phyloP scores from a whole-genome alignment of 2,888 invertebrate genomes.

The Operophtera brumata region DNA sequence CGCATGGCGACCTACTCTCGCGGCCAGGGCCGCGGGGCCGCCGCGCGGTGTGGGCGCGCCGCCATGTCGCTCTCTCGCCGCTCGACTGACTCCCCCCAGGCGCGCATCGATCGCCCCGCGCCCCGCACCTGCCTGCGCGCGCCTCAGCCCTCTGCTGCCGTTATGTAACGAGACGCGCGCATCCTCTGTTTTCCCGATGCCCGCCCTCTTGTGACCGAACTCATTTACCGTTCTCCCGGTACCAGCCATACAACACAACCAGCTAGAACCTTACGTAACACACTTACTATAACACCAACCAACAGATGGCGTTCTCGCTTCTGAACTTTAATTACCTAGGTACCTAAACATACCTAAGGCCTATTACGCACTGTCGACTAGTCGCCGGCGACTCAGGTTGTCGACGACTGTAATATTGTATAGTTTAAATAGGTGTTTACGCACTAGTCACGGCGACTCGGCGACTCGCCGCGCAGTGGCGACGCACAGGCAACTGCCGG shows the following conservation, averaged over 20 bases:
- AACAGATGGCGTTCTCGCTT: conserved; percentile 23
- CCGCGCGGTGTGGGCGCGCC: conserved; percentile 79
- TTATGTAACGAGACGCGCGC: conserved; percentile 78
- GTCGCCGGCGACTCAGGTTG: too few species aligned
- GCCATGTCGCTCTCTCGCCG: conserved; percentile 79
- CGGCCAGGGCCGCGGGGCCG: conserved; percentile 80
- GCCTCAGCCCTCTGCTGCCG: conserved; percentile 57
- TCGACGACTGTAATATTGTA: too few species aligned
- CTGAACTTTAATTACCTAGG: not conserved
- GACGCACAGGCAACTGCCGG: too few species aligned
- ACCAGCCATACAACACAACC: not conserved
- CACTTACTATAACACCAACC: conserved; percentile 1
- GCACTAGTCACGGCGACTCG: too few species aligned
- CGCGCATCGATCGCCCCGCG: conserved; percentile 77
- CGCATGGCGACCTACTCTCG: conserved; percentile 82
- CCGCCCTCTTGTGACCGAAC: conserved; percentile 47
- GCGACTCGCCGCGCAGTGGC: too few species aligned
- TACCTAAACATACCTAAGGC: too few species aligned
- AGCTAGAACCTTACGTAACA: conserved; percentile 11
- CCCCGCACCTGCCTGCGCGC: conserved; percentile 69
- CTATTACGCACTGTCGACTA: too few species aligned
- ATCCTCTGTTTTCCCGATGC: conserved; percentile 54
- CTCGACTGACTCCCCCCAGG: conserved; percentile 78
- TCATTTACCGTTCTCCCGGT: conserved; percentile 6
- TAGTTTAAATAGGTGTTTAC: too few species aligned